These are phyloP conservation scores for Hiodon alosoides DNA, from an alignment of 2,113 vertebrate genomes.

Conservation along the genomic window DNA sequence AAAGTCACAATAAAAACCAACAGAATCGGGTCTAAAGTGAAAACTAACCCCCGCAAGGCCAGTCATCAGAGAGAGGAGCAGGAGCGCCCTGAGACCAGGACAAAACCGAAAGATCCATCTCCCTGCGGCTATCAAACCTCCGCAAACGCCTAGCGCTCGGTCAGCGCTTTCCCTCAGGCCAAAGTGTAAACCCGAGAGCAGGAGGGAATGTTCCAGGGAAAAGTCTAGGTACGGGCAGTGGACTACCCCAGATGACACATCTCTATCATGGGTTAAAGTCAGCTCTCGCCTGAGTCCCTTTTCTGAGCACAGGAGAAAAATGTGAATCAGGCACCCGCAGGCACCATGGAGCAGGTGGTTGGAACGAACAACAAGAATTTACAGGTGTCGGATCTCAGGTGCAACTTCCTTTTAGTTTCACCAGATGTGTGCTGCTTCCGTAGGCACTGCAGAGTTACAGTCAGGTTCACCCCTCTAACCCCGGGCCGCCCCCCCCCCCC, in stretches of 20 bases:
- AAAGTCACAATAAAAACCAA: neutral
- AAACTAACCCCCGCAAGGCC: neutral
- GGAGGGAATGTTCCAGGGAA: too few relatives aligned
- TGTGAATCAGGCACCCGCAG: neutral
- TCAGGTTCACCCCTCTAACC: constrained; percentile 22
- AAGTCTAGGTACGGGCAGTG: too few relatives aligned
- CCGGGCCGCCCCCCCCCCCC: constrained; percentile 6
- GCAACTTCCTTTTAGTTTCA: neutral
- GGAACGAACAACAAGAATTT: neutral
- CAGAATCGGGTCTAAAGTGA: neutral
- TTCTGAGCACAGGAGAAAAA: neutral
- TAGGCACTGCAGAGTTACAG: constrained; percentile 4
- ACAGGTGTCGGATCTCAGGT: neutral
- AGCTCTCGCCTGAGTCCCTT: too few relatives aligned
- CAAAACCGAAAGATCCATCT: too few relatives aligned
- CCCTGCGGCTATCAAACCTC: too few relatives aligned
- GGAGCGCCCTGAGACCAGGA: too few relatives aligned
- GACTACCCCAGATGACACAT: too few relatives aligned
- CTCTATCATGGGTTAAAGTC: too few relatives aligned
- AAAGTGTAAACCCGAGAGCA: too few relatives aligned
- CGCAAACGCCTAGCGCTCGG: too few relatives aligned
- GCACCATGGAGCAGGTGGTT: neutral
- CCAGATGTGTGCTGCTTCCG: neutral
- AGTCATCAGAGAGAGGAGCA: neutral
- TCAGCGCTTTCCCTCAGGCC: too few relatives aligned